Evolutionary conservation across 2,888 invertebrate species (phyloP).

Genomic region (Choristoneura rosaceana): DNA sequence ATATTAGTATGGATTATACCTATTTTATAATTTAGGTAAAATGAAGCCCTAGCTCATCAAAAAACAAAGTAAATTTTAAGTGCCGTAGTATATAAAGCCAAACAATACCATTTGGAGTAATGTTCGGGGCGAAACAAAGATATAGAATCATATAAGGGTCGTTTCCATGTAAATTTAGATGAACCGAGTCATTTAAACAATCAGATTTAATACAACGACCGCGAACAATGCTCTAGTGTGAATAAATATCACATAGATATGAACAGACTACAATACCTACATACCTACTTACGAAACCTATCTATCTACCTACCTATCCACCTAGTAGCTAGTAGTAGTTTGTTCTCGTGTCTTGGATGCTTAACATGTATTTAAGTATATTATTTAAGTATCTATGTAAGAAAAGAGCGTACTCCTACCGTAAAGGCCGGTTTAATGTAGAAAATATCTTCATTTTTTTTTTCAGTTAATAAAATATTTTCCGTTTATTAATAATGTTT

Average conservation of each 20-base stretch:
- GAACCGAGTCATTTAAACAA: conserved; percentile 30
- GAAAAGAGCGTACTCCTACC: too few relatives aligned
- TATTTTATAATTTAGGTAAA: too few relatives aligned
- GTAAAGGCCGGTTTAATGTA: too few relatives aligned
- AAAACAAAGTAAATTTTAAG: background rate
- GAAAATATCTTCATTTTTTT: too few relatives aligned
- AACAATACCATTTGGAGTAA: conserved; percentile 24
- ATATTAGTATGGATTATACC: too few relatives aligned
- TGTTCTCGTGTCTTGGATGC: too few relatives aligned
- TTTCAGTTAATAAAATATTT: too few relatives aligned
- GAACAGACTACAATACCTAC: conserved; percentile 3
- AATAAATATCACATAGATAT: conserved; percentile 33
- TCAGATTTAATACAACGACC: conserved; percentile 35
- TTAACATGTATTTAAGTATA: too few relatives aligned
- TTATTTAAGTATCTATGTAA: too few relatives aligned
- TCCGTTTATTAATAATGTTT: too few relatives aligned
- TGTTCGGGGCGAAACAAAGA: conserved; percentile 34
- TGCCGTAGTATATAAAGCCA: conserved; percentile 5
- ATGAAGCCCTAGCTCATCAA: background rate
- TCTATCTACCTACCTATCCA: too few relatives aligned
- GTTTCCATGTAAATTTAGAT: conserved; percentile 36
- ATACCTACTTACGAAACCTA: background rate
- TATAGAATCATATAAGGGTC: conserved; percentile 25
- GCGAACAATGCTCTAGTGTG: conserved; percentile 18
- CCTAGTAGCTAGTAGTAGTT: too few relatives aligned